These are phyloP conservation scores for Odontocolon sp. DNA, from an alignment of 2,888 invertebrate genomes.

Conservation along the genomic window DNA sequence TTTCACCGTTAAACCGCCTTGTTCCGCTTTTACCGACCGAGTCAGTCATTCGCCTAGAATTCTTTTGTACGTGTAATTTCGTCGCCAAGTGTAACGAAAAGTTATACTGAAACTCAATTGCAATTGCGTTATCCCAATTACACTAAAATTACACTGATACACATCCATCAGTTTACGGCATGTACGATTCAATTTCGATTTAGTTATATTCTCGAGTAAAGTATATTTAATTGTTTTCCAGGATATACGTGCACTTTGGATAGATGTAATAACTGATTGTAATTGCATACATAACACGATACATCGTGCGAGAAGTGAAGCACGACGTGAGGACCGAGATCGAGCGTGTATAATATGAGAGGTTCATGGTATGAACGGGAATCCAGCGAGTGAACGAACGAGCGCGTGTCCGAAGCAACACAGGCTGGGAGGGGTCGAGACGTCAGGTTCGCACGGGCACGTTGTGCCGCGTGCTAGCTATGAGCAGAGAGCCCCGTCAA, in stretches of 20 bases:
- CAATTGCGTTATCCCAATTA: too few relatives aligned
- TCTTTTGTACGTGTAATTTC: too few relatives aligned
- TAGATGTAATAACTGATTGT: conserved; percentile 3
- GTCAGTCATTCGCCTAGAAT: too few relatives aligned
- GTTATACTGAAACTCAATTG: too few relatives aligned
- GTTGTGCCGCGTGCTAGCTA: conserved; percentile 62
- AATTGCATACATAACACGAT: conserved; percentile 7
- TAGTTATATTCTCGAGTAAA: neutral
- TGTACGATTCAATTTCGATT: too few relatives aligned
- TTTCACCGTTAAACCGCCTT: too few relatives aligned
- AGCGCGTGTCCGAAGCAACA: conserved; percentile 50
- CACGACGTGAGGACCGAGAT: conserved; percentile 10
- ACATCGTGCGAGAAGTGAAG: conserved; percentile 45
- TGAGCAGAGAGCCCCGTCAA: conserved; percentile 69
- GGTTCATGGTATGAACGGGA: conserved; percentile 7
- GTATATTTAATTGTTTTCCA: conserved; percentile 6
- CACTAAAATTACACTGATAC: too few relatives aligned
- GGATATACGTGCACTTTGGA: neutral
- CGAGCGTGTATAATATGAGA: conserved; percentile 17
- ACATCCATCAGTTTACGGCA: too few relatives aligned
- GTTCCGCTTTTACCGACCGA: too few relatives aligned
- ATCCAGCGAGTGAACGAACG: neutral
- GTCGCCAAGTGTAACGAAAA: too few relatives aligned
- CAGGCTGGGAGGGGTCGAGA: conserved; percentile 73
- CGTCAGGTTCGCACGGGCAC: conserved; percentile 74